phyloP scores from a whole-genome alignment of 2,797 vertebrate genomes.

The Catostomus latipinnis region DNA sequence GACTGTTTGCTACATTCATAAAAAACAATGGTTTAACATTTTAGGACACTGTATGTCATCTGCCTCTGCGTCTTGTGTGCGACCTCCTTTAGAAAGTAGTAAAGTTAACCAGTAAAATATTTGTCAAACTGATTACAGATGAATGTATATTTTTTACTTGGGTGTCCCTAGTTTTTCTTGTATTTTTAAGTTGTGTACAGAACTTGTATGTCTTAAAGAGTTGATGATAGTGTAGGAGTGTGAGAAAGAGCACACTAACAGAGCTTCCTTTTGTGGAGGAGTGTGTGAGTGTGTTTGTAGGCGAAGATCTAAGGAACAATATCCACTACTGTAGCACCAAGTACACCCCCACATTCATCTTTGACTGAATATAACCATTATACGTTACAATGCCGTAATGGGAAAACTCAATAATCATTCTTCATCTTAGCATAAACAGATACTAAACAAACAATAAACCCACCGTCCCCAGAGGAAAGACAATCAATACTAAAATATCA shows the following conservation, averaged over 20 bases:
- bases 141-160: constrained; percentile 7
- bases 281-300: constrained; percentile 35
- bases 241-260: constrained; percentile 7
- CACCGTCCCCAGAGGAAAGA: neutral
- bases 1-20: too few relatives aligned
- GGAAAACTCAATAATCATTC: constrained; percentile 36
- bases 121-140: too few relatives aligned
- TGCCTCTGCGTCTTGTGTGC: too few relatives aligned
- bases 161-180: constrained; percentile 9
- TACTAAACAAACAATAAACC: constrained; percentile 22
- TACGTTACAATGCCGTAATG: constrained; percentile 38
- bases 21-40: too few relatives aligned
- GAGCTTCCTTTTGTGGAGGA: constrained; percentile 28
- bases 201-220: neutral
- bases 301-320: constrained; percentile 48
- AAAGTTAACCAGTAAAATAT: too few relatives aligned
- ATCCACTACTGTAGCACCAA: constrained; percentile 29
- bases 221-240: constrained; percentile 32
- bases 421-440: constrained; percentile 11
- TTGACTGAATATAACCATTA: constrained; percentile 32
- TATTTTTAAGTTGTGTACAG: too few relatives aligned
- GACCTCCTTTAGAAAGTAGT: too few relatives aligned
- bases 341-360: constrained; percentile 39
- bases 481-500: constrained; percentile 41
- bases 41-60: too few relatives aligned